Percentiles rank a stretch among this genome's conserved stretches.
phyloP scores from a whole-genome alignment of 2,888 invertebrate species.

The Venusia cambrica region DNA sequence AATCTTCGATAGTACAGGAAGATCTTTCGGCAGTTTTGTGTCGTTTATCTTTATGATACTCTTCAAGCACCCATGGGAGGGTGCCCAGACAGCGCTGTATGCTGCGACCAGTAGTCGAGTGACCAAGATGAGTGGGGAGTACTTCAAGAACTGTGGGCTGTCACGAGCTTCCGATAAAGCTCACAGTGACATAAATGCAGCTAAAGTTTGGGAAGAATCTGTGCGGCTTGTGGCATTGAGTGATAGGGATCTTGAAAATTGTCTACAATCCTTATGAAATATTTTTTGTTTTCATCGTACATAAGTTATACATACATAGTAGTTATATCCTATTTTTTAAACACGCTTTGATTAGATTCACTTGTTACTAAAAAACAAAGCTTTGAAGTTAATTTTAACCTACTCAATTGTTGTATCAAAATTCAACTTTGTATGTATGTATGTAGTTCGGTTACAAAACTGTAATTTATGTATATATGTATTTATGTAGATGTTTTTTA shows the following conservation, averaged over 20 bases:
- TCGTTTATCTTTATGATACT: constrained; percentile 82
- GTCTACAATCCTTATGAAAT: constrained; percentile 29
- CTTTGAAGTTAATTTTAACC: no score
- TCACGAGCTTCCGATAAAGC: constrained; percentile 79
- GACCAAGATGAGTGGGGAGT: constrained; percentile 85
- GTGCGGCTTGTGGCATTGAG: constrained; percentile 84
- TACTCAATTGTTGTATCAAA: no score
- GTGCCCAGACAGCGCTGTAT: constrained; percentile 89
- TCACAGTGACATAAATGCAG: constrained; percentile 84
- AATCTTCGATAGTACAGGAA: constrained; percentile 81
- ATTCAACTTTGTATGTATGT: no score
- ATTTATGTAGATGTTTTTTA: no score
- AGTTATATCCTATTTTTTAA: no score
- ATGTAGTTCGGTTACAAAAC: no score
- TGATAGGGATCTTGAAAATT: constrained; percentile 84
- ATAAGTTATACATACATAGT: no score
- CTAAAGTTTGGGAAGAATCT: constrained; percentile 90
- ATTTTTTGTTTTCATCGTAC: no score
- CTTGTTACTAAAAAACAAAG: no score
- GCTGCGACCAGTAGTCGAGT: constrained; percentile 86
- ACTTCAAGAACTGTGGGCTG: constrained; percentile 88
- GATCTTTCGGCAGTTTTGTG: constrained; percentile 77
- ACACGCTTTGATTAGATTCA: no score
- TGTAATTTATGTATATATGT: no score
- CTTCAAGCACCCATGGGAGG: constrained; percentile 88